Conservation (phyloP, 1,140 invertebrate species). For the Monochamus saltuarius region DNA sequence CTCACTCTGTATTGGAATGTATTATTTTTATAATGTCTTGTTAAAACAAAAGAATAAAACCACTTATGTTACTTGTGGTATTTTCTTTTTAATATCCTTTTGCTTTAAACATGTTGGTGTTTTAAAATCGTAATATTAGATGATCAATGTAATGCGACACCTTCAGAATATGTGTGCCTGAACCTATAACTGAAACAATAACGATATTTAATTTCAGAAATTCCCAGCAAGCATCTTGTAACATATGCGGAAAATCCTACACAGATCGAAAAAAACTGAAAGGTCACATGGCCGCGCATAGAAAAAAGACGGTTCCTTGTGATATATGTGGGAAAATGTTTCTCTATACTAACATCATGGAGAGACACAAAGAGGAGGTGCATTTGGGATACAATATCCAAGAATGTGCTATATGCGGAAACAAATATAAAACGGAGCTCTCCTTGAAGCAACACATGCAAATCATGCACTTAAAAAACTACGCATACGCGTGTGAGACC, state of each 20-base stretch:
- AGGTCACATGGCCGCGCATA: conserved; percentile 5
- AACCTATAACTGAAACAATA: background rate
- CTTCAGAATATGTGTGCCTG: background rate
- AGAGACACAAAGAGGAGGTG: conserved; percentile 15
- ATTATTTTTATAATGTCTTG: too few species aligned
- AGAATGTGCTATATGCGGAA: conserved; percentile 22
- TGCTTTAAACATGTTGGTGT: too few species aligned
- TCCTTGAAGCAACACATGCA: background rate
- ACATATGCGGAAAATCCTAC: conserved; percentile 10
- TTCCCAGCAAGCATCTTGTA: background rate
- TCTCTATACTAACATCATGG: conserved; percentile 20
- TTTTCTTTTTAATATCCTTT: too few species aligned
- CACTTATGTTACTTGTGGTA: too few species aligned
- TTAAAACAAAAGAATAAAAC: too few species aligned
- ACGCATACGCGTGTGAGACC: conserved; percentile 11
- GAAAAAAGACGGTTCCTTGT: conserved; percentile 10
- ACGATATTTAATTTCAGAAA: background rate
- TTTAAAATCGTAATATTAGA: too few species aligned
- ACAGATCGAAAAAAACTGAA: conserved; percentile 4
- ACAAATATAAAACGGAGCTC: conserved; percentile 7
- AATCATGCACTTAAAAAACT: background rate
- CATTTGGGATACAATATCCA: conserved; percentile 26
- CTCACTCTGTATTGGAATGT: too few species aligned
- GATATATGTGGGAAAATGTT: conserved; percentile 20
- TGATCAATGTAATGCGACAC: too few species aligned